Base-by-base conservation (phyloP, 2,797 vertebrate species). In the Periophthalmus magnuspinnatus region DNA sequence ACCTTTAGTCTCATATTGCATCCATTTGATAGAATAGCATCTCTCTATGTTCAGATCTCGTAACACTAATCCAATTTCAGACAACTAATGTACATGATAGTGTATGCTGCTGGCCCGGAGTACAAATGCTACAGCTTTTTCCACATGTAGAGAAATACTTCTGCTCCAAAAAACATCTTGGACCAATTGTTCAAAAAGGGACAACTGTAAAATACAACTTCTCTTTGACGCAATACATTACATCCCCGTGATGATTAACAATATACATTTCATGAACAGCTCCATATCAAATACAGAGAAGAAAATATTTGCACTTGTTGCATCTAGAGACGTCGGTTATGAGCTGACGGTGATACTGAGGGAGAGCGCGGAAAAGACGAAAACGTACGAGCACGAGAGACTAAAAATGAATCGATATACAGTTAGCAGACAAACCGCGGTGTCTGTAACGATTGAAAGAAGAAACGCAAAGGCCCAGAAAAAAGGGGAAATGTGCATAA, bases 1-100 rank as follows among this genome's bases (percentile, higher is more conserved):
- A 94, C 93, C 93, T 93, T 94, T 89, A 86, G 86, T 90, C 58
- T 57, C 89, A 91, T 93, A 94, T 94, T 94, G 93, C 93, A 94
- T 94, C 92, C 91, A 92, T 93, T 88, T 90, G 92, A 91, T 89
- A 92, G 91, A 92, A 86, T 74, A 91, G 47, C 63, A 33, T 65
- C 63, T 90, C 88, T 91, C 86, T 91, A 90, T 88, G 76, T 80
- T 90, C 89, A 82, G 80, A 90, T 91, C 89, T 90, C 86, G 92
- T 89, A 83, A 93, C 93, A 93, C 90, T 91, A 91, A 91, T 87
- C 88, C 82, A 91, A 91, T 92, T 89, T 85, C 79, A 81, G 10
- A 63, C 38, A 22, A 84, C 89, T 85, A 91, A 88, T 89, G 85
- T 89, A 88, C 86, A 92, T 60, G 58, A 60, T 91, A 88, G 81